phyloP scores from a whole-genome alignment of 2,888 invertebrate genomes.

The Mimachlamys varia region DNA sequence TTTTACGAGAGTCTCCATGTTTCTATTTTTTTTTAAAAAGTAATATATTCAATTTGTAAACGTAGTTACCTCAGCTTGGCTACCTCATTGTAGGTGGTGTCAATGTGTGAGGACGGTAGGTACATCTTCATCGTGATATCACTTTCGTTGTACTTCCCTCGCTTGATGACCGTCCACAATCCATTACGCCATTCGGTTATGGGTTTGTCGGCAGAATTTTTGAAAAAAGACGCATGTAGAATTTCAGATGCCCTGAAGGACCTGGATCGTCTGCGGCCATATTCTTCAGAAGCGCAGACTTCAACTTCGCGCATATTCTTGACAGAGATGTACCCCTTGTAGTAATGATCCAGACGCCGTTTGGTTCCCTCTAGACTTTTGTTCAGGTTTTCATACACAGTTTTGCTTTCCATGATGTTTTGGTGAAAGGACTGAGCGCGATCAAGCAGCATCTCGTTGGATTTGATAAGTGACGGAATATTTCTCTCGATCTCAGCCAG shows the following conservation, averaged over 20 bases:
- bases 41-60: no score
- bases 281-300: slow-evolving; percentile 51
- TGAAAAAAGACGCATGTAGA: slow-evolving; percentile 33
- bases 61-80: slow-evolving; percentile 68
- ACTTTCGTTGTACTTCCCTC: slow-evolving; percentile 55
- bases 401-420: slow-evolving; percentile 55
- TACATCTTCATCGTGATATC: slow-evolving; percentile 64
- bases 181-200: slow-evolving; percentile 53
- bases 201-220: slow-evolving; percentile 51
- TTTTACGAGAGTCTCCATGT: no score
- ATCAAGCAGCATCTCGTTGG: slow-evolving; percentile 64
- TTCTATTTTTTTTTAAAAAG: no score
- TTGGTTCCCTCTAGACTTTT: slow-evolving; percentile 59
- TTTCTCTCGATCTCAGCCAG: slow-evolving; percentile 53
- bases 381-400: slow-evolving; percentile 62
- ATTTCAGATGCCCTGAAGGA: slow-evolving; percentile 59
- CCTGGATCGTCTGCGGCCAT: slow-evolving; percentile 47
- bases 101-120: slow-evolving; percentile 61
- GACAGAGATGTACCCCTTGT: slow-evolving; percentile 63
- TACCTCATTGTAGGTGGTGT: slow-evolving; percentile 63
- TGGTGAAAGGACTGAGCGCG: slow-evolving; percentile 56
- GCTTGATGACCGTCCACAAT: slow-evolving; percentile 63
- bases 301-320: slow-evolving; percentile 61
- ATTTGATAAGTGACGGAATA: slow-evolving; percentile 61
- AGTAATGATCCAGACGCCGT: slow-evolving; percentile 61